These are phyloP conservation scores for Sminthopsis crassicaudata DNA, from an alignment of 2,113 vertebrate species.

Conservation along the genomic window DNA sequence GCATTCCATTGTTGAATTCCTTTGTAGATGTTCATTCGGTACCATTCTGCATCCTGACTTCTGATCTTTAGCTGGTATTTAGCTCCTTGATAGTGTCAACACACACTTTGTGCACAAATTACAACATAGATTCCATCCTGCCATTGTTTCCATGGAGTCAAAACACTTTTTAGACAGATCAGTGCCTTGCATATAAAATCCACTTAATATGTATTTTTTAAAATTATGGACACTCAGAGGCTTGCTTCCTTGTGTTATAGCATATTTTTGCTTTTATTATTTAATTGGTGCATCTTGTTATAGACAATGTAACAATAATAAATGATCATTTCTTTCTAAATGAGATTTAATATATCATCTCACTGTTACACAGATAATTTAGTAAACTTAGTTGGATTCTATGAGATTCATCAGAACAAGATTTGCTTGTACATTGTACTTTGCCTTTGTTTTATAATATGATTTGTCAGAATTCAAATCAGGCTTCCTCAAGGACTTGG, in stretches of 20 bases:
- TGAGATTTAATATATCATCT: background rate
- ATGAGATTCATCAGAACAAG: background rate
- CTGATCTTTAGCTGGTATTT: background rate
- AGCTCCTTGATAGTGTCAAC: background rate
- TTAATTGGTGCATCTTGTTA: background rate
- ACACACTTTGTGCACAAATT: background rate
- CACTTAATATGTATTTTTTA: background rate
- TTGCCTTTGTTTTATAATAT: background rate
- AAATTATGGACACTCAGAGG: background rate
- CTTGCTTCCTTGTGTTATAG: background rate
- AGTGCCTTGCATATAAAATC: background rate
- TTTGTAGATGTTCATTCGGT: background rate
- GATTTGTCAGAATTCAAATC: background rate
- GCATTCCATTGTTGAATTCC: background rate
- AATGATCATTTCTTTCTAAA: background rate
- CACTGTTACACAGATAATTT: background rate
- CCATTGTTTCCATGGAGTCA: background rate
- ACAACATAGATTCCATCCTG: background rate
- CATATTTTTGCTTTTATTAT: background rate
- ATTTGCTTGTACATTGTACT: background rate
- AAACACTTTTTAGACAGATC: background rate
- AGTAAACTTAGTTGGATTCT: background rate
- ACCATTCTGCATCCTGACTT: background rate
- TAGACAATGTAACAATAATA: background rate
- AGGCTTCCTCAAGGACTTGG: background rate